Evolutionary conservation across 2,113 vertebrate species (phyloP).

Genomic region (Gulo gulo): DNA sequence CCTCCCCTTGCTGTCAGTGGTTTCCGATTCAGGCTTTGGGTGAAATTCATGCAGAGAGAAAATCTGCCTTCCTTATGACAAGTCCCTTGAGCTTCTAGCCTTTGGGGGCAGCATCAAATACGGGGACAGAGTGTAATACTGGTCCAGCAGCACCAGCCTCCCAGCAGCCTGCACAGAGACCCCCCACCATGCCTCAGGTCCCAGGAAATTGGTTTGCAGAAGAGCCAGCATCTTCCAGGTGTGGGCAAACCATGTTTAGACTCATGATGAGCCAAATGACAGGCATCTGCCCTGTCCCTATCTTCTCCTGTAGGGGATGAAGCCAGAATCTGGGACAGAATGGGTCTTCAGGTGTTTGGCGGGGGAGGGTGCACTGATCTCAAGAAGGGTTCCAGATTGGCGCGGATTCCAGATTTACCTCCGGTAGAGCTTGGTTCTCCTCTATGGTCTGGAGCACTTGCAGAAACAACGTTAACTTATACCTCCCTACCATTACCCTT

Average conservation of each 20-base stretch:
- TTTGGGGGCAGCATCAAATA: not conserved
- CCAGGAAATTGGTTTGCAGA: too few species aligned
- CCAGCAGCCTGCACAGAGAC: not conserved
- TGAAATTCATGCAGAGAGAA: not conserved
- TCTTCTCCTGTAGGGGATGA: not conserved
- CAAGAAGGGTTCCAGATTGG: not conserved
- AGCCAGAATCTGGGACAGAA: not conserved
- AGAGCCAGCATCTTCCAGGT: not conserved
- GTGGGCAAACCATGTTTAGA: not conserved
- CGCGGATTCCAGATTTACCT: not conserved
- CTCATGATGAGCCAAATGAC: not conserved
- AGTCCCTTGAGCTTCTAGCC: not conserved
- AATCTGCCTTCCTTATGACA: not conserved
- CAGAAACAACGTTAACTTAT: not conserved
- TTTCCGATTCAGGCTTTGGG: not conserved
- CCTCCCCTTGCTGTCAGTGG: not conserved
- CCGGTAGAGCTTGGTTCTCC: not conserved
- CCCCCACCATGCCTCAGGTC: rapidly evolving
- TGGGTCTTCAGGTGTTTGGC: rapidly evolving
- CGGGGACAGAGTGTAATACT: rapidly evolving
- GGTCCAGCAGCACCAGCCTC: too few species aligned
- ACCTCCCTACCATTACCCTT: rapidly evolving
- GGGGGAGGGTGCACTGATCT: too few species aligned
- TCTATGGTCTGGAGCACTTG: not conserved
- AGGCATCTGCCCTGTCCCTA: not conserved